These are phyloP conservation scores for Henricia sp. DNA, from an alignment of 53 echinoderm and acorn worm genomes.

Conservation along the genomic window DNA sequence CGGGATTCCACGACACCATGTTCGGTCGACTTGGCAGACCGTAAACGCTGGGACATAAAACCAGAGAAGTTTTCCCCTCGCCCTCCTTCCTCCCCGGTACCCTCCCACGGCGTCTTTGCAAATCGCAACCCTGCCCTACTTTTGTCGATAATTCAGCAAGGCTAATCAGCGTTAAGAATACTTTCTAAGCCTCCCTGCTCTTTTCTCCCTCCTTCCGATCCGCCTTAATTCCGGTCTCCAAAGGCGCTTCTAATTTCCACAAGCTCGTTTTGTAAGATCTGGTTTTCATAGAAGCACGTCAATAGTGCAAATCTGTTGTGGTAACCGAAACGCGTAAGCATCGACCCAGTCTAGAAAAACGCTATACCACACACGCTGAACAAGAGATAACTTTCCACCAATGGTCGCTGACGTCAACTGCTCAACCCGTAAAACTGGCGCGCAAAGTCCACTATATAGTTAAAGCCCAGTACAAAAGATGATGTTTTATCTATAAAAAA, in stretches of 20 bases:
- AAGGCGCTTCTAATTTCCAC: too few relatives aligned
- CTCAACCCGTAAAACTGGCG: too few relatives aligned
- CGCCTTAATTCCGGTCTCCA: conserved; percentile 8
- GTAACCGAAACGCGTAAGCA: conserved; percentile 2
- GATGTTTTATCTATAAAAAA: too few relatives aligned
- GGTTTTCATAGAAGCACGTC: too few relatives aligned
- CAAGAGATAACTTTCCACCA: too few relatives aligned
- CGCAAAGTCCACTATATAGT: too few relatives aligned
- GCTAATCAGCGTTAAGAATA: conserved; percentile 36
- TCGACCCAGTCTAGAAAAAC: too few relatives aligned
- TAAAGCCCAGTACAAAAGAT: too few relatives aligned
- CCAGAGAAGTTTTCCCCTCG: not conserved
- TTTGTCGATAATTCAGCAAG: conserved; percentile 45
- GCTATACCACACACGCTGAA: too few relatives aligned
- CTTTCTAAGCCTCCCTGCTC: not conserved
- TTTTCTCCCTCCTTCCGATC: not conserved
- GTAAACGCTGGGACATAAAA: conserved; percentile 1
- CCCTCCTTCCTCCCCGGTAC: not conserved
- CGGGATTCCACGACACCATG: not conserved
- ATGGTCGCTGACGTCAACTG: too few relatives aligned
- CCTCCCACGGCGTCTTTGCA: not conserved
- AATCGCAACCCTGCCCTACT: not conserved
- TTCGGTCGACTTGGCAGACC: conserved; percentile 44
- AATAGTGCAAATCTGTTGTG: conserved; percentile 3
- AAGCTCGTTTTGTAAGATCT: too few relatives aligned